These are phyloP conservation scores for Leucozona laternaria DNA, from an alignment of 2,888 invertebrate species.

Conservation along the genomic window DNA sequence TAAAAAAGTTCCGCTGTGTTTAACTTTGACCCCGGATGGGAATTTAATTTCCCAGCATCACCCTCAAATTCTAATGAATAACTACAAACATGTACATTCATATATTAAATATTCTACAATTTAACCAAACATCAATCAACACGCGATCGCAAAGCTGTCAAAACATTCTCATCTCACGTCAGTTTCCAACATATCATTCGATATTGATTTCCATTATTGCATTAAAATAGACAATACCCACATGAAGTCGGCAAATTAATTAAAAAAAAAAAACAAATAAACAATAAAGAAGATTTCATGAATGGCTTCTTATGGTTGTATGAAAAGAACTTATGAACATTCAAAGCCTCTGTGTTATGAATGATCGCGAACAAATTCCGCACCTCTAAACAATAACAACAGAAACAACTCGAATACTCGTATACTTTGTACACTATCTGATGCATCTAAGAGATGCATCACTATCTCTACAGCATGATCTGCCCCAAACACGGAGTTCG, in stretches of 20 bases:
- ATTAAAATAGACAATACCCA: slow-evolving; percentile 50
- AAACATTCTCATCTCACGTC: slow-evolving; percentile 65
- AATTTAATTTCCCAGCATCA: slow-evolving; percentile 21
- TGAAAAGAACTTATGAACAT: slow-evolving; percentile 30
- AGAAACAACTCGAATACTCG: slow-evolving; percentile 24
- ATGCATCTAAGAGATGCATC: slow-evolving; percentile 60
- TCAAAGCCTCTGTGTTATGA: slow-evolving; percentile 30
- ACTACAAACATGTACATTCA: slow-evolving; percentile 18
- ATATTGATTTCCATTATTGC: slow-evolving; percentile 62
- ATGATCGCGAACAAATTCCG: slow-evolving; percentile 48
- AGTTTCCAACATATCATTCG: slow-evolving; percentile 48
- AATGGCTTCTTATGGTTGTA: slow-evolving; percentile 40
- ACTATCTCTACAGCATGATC: slow-evolving; percentile 42
- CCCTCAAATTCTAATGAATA: neutral
- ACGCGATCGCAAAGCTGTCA: slow-evolving; percentile 64
- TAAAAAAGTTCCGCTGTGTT: neutral
- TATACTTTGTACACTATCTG: slow-evolving; percentile 55
- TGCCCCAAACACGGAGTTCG: slow-evolving; percentile 4
- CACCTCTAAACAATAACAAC: slow-evolving; percentile 17
- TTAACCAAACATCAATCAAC: slow-evolving; percentile 66
- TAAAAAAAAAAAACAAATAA: slow-evolving; percentile 10
- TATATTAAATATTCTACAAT: no score
- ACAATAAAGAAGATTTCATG: slow-evolving; percentile 39
- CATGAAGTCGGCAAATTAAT: slow-evolving; percentile 6
- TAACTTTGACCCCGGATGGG: slow-evolving; percentile 27